These are phyloP conservation scores for Glossophaga mutica DNA, from an alignment of 2,797 vertebrate species.

Conservation along the genomic window DNA sequence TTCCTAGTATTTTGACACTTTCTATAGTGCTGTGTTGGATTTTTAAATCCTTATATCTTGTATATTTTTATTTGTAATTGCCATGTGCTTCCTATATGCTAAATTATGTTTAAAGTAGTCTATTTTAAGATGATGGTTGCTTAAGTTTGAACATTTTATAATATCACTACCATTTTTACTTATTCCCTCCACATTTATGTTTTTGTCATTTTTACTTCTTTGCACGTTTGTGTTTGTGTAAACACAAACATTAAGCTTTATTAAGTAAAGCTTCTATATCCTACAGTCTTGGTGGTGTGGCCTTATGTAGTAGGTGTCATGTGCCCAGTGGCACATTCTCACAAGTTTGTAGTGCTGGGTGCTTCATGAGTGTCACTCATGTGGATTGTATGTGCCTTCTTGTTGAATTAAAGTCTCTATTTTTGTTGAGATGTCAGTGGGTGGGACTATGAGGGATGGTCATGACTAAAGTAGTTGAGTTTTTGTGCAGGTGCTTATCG, in stretches of 20 bases:
- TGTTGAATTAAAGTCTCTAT: background rate
- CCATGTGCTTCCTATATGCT: background rate
- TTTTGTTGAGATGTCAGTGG: background rate
- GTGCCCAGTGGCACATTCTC: background rate
- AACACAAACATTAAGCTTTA: too few relatives aligned
- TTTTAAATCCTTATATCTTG: background rate
- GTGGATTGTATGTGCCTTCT: background rate
- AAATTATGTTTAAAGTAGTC: background rate
- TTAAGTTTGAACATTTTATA: background rate
- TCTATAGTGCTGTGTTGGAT: background rate
- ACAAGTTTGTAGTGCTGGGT: background rate
- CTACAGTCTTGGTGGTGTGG: background rate
- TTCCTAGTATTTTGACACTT: background rate
- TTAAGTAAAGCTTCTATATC: background rate
- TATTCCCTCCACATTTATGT: background rate
- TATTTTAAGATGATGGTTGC: background rate
- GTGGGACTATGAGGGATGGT: background rate
- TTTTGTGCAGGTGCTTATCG: background rate
- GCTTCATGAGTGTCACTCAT: background rate
- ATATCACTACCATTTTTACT: background rate
- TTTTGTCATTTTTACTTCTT: background rate
- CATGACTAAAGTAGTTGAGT: background rate
- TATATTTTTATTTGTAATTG: background rate
- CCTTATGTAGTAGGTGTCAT: background rate
- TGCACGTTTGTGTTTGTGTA: background rate